Evolutionary conservation across 2,113 vertebrate species (phyloP).

Genomic region (Oceanites oceanicus): DNA sequence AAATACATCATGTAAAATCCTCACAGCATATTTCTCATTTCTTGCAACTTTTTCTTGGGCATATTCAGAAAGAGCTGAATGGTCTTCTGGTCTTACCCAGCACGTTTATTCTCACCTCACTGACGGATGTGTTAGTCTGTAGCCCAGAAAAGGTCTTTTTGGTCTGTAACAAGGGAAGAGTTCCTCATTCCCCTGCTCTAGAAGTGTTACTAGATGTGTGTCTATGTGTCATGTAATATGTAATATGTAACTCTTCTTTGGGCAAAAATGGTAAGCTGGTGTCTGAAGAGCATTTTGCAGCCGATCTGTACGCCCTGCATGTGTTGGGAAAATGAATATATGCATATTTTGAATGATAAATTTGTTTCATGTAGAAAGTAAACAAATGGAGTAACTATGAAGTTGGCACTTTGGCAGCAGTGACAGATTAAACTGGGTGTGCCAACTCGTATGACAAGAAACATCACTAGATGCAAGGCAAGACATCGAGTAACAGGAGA

Average conservation of each 20-base stretch:
- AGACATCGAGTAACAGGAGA: neutral
- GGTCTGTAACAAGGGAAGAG: neutral
- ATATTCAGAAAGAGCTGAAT: neutral
- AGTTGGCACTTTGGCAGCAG: neutral
- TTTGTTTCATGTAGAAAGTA: neutral
- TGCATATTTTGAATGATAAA: neutral
- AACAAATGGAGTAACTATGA: neutral
- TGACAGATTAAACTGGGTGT: neutral
- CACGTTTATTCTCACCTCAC: neutral
- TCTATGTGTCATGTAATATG: neutral
- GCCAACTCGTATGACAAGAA: neutral
- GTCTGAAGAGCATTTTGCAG: neutral
- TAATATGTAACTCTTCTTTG: neutral
- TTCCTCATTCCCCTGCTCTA: neutral
- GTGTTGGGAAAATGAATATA: neutral
- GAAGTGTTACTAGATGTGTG: neutral
- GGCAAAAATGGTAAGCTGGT: neutral
- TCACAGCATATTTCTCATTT: neutral
- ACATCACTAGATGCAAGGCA: neutral
- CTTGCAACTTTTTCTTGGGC: neutral
- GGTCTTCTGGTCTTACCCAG: neutral
- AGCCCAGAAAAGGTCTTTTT: neutral
- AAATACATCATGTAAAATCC: neutral
- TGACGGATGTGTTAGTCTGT: neutral
- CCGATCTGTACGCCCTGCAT: neutral